A percentile compares a stretch with the other conserved stretches of the same genome.
These are phyloP conservation scores for Pheosia tremula DNA, from an alignment of 2,888 invertebrate genomes.

Conservation along the genomic window DNA sequence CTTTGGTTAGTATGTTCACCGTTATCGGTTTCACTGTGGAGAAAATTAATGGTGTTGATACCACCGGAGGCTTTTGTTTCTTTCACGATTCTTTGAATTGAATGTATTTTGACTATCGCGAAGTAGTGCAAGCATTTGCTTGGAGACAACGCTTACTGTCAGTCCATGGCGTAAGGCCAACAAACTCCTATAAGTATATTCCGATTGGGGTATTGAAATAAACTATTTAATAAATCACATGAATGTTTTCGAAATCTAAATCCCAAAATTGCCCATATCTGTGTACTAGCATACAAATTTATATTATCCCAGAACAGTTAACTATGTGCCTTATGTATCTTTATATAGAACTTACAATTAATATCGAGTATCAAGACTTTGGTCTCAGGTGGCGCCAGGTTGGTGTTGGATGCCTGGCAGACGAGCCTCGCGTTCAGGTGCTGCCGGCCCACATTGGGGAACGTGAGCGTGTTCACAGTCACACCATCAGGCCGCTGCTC, in stretches of 20 bases:
- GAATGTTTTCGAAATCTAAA: too few relatives aligned
- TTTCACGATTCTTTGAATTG: slow-evolving; percentile 1
- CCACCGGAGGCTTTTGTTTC: slow-evolving; percentile 4
- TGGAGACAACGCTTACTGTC: too few relatives aligned
- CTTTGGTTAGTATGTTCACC: slow-evolving; percentile 93
- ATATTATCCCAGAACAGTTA: too few relatives aligned
- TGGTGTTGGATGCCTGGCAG: slow-evolving; percentile 95
- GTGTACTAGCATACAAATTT: too few relatives aligned
- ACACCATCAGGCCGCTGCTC: slow-evolving; percentile 88
- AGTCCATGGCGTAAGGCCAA: too few relatives aligned
- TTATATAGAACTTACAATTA: slow-evolving; percentile 89
- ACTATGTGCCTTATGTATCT: not conserved
- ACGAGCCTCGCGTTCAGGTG: slow-evolving; percentile 93
- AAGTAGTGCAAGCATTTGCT: not conserved
- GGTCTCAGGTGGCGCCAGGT: slow-evolving; percentile 90
- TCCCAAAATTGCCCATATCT: too few relatives aligned
- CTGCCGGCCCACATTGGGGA: slow-evolving; percentile 91
- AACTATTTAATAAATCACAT: too few relatives aligned
- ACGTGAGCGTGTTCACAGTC: slow-evolving; percentile 91
- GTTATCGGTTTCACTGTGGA: slow-evolving; percentile 93
- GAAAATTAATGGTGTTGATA: slow-evolving; percentile 5
- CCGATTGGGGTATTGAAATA: too few relatives aligned
- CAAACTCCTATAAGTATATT: too few relatives aligned
- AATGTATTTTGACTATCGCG: not conserved
- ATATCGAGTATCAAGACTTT: slow-evolving; percentile 92